Evolutionary conservation across 2,888 invertebrate species (phyloP), one percentile per base, ranked within the genome.

Genomic region (Trimorus sp.): DNA sequence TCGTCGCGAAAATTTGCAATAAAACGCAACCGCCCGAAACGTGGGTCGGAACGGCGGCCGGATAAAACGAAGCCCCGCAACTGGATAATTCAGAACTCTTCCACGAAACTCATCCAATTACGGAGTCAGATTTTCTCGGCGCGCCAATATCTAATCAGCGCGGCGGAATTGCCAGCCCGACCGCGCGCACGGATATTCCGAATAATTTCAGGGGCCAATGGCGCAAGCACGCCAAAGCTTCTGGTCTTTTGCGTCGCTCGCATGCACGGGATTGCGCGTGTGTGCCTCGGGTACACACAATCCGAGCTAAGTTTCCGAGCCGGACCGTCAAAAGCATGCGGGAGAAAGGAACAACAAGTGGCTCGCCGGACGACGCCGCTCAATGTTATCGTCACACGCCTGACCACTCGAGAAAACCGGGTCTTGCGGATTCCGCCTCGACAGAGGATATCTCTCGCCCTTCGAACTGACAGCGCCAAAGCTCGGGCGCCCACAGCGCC

Each of bases 301-400:
- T 69, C 56, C 40, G 45, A 77, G 68, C 58, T 82, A 75, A 82
- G 69, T 83, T 83, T 83, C 70, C 79, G 36, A 66, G 74, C 15
- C 48, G 66, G 70, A 84, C 73, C 77, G 69, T 80, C 82, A 82
- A 81, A 80, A 74, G 77, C 80, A 79, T 70, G 69, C 78, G 79
- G 80, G 68, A 82, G 74, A 79, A 79, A 83, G 83, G 85, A 88
- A 88, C 88, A 89, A 89, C 88, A 89, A 89, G 88, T 89, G 88
- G 88, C 85, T 84, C 85, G 60, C 45, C 70, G 75, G 65, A 79
- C 76, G 74, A 66, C 69, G 69, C 53, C 74, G 51, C 80, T 80
- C 83, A 73, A 76, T 73, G 82, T 75, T 78, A 82, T 82, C 82
- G 82, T 78, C 78, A 79, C 78, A 78, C 74, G 82, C 75, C 69